Evolutionary conservation across 1,140 invertebrate genomes (phyloP).

Genomic region (Dendrolimus punctatus): DNA sequence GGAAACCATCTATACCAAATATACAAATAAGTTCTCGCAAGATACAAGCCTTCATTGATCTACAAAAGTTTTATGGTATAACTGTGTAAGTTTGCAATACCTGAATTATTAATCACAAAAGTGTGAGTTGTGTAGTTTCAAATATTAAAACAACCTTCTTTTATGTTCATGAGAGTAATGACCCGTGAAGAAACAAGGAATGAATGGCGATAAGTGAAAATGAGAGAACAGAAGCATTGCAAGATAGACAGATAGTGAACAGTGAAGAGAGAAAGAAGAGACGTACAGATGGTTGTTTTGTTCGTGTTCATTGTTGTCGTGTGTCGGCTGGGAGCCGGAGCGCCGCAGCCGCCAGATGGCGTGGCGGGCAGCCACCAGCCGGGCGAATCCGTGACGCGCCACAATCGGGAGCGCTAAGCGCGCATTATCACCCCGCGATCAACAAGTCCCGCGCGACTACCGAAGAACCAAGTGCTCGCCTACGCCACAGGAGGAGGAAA

Average conservation of each 20-base stretch:
- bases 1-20: too few species aligned
- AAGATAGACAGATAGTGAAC: slow-evolving; percentile 34
- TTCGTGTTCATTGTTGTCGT: slow-evolving; percentile 71
- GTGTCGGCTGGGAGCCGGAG: slow-evolving; percentile 72
- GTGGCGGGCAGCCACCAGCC: slow-evolving; percentile 77
- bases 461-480: slow-evolving; percentile 18
- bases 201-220: slow-evolving; percentile 9
- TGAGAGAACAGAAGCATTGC: slow-evolving; percentile 35
- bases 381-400: slow-evolving; percentile 76
- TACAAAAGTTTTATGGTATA: too few species aligned
- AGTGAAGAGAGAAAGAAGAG: slow-evolving; percentile 56
- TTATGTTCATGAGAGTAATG: not conserved
- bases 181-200: slow-evolving; percentile 7
- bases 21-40: too few species aligned
- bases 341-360: slow-evolving; percentile 77
- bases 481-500: slow-evolving; percentile 28
- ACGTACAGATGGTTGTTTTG: slow-evolving; percentile 73
- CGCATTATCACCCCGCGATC: slow-evolving; percentile 41
- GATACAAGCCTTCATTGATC: too few species aligned
- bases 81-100: too few species aligned
- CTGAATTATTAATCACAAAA: too few species aligned
- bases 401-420: slow-evolving; percentile 59
- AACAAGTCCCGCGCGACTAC: slow-evolving; percentile 38
- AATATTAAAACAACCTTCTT: not conserved
- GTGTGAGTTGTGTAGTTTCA: too few species aligned